Percentiles rank a stretch among this genome's conserved stretches.
phyloP scores from a whole-genome alignment of 1,140 invertebrate genomes.

The Lordiphosa stackelbergi region DNA sequence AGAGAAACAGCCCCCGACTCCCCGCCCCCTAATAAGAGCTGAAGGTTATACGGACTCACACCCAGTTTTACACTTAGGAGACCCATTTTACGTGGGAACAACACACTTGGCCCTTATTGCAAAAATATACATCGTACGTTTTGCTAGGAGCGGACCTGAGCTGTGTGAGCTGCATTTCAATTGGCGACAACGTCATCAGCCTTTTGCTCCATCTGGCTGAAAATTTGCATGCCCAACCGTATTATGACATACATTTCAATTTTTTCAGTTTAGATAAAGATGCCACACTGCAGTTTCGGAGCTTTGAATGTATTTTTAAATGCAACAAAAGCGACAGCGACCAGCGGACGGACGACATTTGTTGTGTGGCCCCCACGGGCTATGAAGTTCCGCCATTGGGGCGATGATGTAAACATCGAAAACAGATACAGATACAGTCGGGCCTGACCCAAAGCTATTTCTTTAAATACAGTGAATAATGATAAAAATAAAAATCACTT shows the following conservation, averaged over 20 bases:
- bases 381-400: constrained; percentile 53
- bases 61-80: constrained; percentile 44
- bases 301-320: constrained; percentile 60
- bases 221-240: constrained; percentile 57
- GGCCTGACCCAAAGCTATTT: constrained; percentile 34
- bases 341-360: constrained; percentile 41
- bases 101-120: constrained; percentile 45
- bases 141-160: constrained; percentile 14
- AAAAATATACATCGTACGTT: constrained; percentile 12
- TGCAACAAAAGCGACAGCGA: constrained; percentile 66
- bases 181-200: constrained; percentile 50
- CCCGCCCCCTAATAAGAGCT: constrained; percentile 18
- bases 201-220: constrained; percentile 49
- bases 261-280: constrained; percentile 62
- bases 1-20: constrained; percentile 54
- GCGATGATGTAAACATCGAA: constrained; percentile 64
- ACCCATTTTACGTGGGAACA: constrained; percentile 63
- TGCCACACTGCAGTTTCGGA: constrained; percentile 40
- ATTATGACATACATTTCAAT: constrained; percentile 70
- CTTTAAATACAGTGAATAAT: constrained; percentile 23
- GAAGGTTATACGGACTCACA: constrained; percentile 45
- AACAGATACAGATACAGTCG: constrained; percentile 37
- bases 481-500: constrained; percentile 1
- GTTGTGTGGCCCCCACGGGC: constrained; percentile 35
- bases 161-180: constrained; percentile 59